These are phyloP conservation scores for Aplochiton taeniatus DNA, from an alignment of 2,797 vertebrate species.

Conservation along the genomic window DNA sequence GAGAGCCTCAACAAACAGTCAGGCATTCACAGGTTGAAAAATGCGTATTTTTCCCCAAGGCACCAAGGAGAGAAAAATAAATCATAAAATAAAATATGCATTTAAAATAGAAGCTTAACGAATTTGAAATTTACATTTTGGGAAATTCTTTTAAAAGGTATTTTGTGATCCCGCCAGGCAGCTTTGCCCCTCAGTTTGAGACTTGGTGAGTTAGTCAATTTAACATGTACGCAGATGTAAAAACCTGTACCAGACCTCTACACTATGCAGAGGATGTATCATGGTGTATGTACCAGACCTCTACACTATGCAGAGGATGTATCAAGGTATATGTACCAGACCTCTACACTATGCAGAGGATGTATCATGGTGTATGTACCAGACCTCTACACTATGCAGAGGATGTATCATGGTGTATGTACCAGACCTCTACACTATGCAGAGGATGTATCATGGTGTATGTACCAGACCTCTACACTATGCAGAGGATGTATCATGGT, in stretches of 20 bases:
- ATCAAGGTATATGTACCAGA: conserved; percentile 55
- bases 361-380: conserved; percentile 50
- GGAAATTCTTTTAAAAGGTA: too few species aligned
- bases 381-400: conserved; percentile 95
- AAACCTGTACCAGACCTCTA: too few species aligned
- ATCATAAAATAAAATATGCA: too few species aligned
- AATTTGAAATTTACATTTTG: too few species aligned
- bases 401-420: conserved; percentile 73
- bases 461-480: conserved; percentile 88
- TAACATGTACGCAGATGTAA: too few species aligned
- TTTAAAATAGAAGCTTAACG: too few species aligned
- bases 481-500: conserved; percentile 89
- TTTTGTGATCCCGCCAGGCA: too few species aligned
- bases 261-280: too few species aligned
- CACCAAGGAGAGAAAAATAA: too few species aligned
- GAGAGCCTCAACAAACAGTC: conserved; percentile 54
- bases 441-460: conserved; percentile 84
- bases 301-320: conserved; percentile 93
- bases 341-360: conserved; percentile 96
- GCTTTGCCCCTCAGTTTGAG: too few species aligned
- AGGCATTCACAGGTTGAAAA: conserved; percentile 9
- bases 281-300: conserved; percentile 76
- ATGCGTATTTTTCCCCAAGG: too few species aligned
- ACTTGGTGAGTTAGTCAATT: too few species aligned
- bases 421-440: conserved; percentile 91